Conservation (phyloP, 2,113 vertebrate species). For the Mastomys coucha region DNA sequence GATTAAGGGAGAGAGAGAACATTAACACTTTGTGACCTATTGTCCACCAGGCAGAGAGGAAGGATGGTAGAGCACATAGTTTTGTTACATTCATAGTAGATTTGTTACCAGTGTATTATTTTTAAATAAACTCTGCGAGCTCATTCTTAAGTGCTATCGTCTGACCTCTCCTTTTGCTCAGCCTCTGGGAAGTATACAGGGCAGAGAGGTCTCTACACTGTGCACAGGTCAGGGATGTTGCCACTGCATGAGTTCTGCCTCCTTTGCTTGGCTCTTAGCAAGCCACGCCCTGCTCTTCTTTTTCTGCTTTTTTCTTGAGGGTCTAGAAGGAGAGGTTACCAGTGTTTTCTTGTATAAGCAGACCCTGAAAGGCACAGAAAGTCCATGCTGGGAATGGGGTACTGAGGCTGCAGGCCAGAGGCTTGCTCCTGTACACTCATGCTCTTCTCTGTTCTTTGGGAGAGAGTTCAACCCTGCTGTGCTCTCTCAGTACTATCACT, state of each 20-base stretch:
- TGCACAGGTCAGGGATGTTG: accelerated
- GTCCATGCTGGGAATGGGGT: background rate
- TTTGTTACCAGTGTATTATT: background rate
- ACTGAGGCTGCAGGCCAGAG: background rate
- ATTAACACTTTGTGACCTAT: slow-evolving; percentile 60
- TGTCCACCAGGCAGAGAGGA: slow-evolving; percentile 34
- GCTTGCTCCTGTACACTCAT: background rate
- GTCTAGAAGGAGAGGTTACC: background rate
- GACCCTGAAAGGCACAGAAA: background rate
- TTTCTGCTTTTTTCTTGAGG: background rate
- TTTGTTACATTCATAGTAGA: background rate
- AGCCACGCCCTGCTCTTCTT: background rate
- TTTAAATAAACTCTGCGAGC: background rate
- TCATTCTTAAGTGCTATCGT: background rate
- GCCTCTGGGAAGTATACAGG: background rate
- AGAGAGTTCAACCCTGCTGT: background rate
- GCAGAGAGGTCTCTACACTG: background rate
- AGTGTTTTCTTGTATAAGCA: background rate
- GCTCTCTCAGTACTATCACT: background rate
- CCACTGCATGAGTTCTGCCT: background rate
- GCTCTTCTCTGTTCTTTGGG: background rate
- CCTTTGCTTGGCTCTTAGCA: background rate
- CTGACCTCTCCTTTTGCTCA: background rate
- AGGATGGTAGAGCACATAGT: background rate
- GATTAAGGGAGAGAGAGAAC: background rate